Conservation (phyloP, 1,140 invertebrate genomes). For the Atta texana region DNA sequence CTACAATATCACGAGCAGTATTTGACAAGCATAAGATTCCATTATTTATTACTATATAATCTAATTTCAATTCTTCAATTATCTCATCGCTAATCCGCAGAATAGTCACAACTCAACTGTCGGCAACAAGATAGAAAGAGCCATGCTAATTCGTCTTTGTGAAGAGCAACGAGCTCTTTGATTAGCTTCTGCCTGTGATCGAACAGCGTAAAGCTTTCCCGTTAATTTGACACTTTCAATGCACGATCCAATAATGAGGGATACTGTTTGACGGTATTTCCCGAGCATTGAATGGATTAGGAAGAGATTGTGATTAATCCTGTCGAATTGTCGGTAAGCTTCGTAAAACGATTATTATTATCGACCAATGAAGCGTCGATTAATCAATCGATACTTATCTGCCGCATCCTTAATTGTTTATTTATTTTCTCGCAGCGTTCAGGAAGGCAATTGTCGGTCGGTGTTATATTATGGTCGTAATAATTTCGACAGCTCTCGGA, state of each 20-base stretch:
- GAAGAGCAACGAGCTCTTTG: conserved; percentile 15
- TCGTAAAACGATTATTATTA: conserved; percentile 51
- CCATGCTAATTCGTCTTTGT: conserved; percentile 43
- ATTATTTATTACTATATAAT: background rate
- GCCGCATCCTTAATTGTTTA: background rate
- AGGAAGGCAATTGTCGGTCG: conserved; percentile 3
- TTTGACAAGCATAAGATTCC: background rate
- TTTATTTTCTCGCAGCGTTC: background rate
- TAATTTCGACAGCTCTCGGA: conserved; percentile 1
- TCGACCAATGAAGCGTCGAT: conserved; percentile 34
- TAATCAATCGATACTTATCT: conserved; percentile 29
- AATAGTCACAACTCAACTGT: background rate
- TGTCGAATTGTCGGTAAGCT: conserved; percentile 20
- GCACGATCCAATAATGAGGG: conserved; percentile 56
- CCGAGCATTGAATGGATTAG: background rate
- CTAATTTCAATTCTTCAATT: conserved; percentile 18
- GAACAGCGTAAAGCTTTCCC: conserved; percentile 61
- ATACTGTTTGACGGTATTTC: conserved; percentile 53
- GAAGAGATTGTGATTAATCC: conserved; percentile 50
- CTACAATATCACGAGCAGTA: no score
- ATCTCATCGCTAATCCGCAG: background rate
- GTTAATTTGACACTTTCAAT: conserved; percentile 62
- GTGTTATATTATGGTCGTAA: conserved; percentile 7
- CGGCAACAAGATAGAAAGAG: conserved; percentile 29
- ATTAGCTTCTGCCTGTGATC: conserved; percentile 50